A percentile compares a stretch with the other conserved stretches of the same genome.
phyloP scores from a whole-genome alignment of 2,113 vertebrate species.

The Stegostoma tigrinum region DNA sequence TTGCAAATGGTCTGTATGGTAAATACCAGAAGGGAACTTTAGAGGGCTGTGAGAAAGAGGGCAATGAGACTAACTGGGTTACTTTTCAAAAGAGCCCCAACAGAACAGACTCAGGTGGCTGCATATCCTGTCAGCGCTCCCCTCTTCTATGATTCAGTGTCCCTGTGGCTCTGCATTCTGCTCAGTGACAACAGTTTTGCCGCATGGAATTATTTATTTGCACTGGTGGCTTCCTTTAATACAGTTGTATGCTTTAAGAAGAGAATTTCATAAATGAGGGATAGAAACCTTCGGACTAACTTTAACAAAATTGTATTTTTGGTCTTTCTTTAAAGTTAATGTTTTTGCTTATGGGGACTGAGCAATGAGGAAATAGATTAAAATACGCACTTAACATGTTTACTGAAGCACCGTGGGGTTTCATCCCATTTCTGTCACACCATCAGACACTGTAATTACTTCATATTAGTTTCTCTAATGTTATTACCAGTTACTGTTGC shows the following conservation, averaged over 20 bases:
- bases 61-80: background rate
- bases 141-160: background rate
- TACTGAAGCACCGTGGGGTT: background rate
- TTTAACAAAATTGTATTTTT: background rate
- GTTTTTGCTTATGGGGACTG: background rate
- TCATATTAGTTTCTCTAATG: background rate
- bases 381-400: background rate
- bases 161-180: background rate
- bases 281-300: background rate
- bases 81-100: no score
- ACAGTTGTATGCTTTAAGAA: background rate
- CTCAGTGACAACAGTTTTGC: background rate
- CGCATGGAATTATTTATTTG: background rate
- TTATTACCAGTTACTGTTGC: background rate
- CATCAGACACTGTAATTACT: background rate
- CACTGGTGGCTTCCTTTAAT: background rate
- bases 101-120: background rate
- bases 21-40: background rate
- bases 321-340: background rate
- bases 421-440: background rate
- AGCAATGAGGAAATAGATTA: background rate
- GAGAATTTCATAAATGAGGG: background rate
- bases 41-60: background rate
- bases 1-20: no score
- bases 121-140: background rate